Percentiles rank a stretch among this genome's conserved stretches.
Evolutionary conservation across 2,888 invertebrate species (phyloP).

Genomic region (Drosophila trichaetosa): DNA sequence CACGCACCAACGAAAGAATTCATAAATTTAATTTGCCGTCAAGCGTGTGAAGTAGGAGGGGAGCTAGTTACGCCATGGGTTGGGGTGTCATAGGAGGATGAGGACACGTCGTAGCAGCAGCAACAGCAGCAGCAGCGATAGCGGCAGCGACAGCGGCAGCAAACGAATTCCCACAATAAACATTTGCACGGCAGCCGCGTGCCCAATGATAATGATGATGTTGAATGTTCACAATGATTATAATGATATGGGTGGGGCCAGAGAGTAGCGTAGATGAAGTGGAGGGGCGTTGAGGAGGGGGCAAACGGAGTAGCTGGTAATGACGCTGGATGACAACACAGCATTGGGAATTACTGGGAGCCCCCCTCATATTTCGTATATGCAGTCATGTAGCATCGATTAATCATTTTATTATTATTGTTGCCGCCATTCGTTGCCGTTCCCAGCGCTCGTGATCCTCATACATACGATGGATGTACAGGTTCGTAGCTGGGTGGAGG

Average conservation of each 20-base stretch:
- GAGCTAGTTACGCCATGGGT: background rate
- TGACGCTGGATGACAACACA: slow-evolving; percentile 76
- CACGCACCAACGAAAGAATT: slow-evolving; percentile 79
- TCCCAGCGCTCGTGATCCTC: slow-evolving; percentile 77
- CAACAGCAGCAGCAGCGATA: slow-evolving; percentile 40
- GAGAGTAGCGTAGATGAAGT: background rate
- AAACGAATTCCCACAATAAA: slow-evolving; percentile 77
- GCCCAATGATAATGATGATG: slow-evolving; percentile 61
- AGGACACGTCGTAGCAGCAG: slow-evolving; percentile 59
- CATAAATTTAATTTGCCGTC: slow-evolving; percentile 77
- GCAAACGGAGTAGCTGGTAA: slow-evolving; percentile 44
- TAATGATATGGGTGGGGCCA: slow-evolving; percentile 12
- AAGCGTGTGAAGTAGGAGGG: slow-evolving; percentile 5
- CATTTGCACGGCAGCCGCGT: slow-evolving; percentile 71
- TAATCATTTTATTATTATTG: slow-evolving; percentile 80
- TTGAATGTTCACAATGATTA: slow-evolving; percentile 37
- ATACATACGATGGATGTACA: slow-evolving; percentile 22
- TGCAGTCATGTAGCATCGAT: slow-evolving; percentile 80
- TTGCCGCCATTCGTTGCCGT: slow-evolving; percentile 73
- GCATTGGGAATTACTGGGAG: slow-evolving; percentile 68
- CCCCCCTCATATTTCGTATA: slow-evolving; percentile 60
- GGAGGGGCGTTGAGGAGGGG: background rate
- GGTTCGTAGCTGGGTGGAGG: background rate
- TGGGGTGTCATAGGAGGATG: background rate
- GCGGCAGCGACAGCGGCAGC: slow-evolving; percentile 32